These are phyloP conservation scores for Neocloeon triangulifer DNA, from an alignment of 1,140 invertebrate species.

Conservation along the genomic window DNA sequence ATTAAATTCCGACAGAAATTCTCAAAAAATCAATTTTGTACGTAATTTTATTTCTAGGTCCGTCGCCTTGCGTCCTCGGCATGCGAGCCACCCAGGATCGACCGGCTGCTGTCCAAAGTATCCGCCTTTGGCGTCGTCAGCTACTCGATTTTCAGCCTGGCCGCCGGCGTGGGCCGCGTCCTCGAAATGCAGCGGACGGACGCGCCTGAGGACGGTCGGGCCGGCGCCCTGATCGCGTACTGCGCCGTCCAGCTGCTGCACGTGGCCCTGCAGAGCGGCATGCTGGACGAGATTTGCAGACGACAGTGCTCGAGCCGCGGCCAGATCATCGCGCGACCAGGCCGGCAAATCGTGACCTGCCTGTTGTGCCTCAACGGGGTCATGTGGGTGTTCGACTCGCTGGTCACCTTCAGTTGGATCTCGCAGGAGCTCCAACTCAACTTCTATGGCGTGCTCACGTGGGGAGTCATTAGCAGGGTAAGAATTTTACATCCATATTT, in stretches of 20 bases:
- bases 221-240: constrained; percentile 22
- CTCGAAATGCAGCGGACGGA: constrained; percentile 22
- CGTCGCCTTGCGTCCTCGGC: constrained; percentile 18
- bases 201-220: constrained; percentile 13
- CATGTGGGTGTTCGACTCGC: constrained; percentile 43
- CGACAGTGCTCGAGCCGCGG: constrained; percentile 25
- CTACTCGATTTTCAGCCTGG: constrained; percentile 30
- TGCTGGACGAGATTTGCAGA: constrained; percentile 33
- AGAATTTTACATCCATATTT: too few species aligned
- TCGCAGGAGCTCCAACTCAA: constrained; percentile 29
- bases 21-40: too few species aligned
- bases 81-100: constrained; percentile 15
- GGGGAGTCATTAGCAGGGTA: constrained; percentile 39
- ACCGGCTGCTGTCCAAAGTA: constrained; percentile 23
- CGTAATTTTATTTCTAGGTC: too few species aligned
- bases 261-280: constrained; percentile 28
- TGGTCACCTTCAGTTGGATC: constrained; percentile 35
- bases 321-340: constrained; percentile 31
- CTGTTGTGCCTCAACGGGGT: constrained; percentile 41
- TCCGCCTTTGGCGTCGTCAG: constrained; percentile 30
- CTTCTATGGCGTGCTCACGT: constrained; percentile 39
- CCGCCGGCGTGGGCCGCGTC: constrained; percentile 21
- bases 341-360: constrained; percentile 39
- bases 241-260: constrained; percentile 28
- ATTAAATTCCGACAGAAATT: too few species aligned